Evolutionary conservation across 1,140 invertebrate genomes (phyloP).

Genomic region (Drosophila nigrodunni): DNA sequence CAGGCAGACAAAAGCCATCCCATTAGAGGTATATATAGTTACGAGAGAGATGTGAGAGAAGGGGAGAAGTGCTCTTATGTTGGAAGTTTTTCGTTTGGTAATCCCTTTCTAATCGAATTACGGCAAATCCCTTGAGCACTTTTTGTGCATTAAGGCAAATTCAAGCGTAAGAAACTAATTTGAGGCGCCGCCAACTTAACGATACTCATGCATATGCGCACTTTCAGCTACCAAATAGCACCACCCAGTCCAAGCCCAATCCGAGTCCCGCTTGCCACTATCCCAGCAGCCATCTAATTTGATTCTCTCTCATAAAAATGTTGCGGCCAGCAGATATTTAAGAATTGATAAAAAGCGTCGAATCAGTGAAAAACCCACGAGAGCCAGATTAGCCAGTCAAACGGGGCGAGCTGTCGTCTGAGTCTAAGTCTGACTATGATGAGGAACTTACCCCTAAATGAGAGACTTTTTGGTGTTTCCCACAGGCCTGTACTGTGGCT

Average conservation of each 20-base stretch:
- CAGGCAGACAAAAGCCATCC: slow-evolving; percentile 51
- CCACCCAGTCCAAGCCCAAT: not conserved
- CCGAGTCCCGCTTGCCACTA: slow-evolving; percentile 1
- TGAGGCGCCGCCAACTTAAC: slow-evolving; percentile 56
- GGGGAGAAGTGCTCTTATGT: slow-evolving; percentile 36
- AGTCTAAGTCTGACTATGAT: not conserved
- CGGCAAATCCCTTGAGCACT: slow-evolving; percentile 70
- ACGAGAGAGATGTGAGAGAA: slow-evolving; percentile 1
- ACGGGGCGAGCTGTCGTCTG: slow-evolving; percentile 17
- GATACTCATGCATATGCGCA: slow-evolving; percentile 71
- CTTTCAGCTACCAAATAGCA: slow-evolving; percentile 40
- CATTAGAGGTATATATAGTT: slow-evolving; percentile 43
- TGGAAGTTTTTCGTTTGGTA: slow-evolving; percentile 54
- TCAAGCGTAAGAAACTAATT: slow-evolving; percentile 83
- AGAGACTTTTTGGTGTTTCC: slow-evolving; percentile 54
- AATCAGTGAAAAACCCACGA: slow-evolving; percentile 73
- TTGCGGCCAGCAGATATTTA: slow-evolving; percentile 71
- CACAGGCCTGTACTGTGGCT: slow-evolving; percentile 45
- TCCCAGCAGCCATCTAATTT: slow-evolving; percentile 48
- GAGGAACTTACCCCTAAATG: slow-evolving; percentile 69
- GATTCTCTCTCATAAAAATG: slow-evolving; percentile 73
- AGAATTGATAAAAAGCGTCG: slow-evolving; percentile 76
- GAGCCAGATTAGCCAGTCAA: slow-evolving; percentile 68
- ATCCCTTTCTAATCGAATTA: slow-evolving; percentile 83
- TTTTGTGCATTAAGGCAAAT: slow-evolving; percentile 74